Base-by-base conservation (phyloP, 2,888 invertebrate species). In the Mylabris sibirica region DNA sequence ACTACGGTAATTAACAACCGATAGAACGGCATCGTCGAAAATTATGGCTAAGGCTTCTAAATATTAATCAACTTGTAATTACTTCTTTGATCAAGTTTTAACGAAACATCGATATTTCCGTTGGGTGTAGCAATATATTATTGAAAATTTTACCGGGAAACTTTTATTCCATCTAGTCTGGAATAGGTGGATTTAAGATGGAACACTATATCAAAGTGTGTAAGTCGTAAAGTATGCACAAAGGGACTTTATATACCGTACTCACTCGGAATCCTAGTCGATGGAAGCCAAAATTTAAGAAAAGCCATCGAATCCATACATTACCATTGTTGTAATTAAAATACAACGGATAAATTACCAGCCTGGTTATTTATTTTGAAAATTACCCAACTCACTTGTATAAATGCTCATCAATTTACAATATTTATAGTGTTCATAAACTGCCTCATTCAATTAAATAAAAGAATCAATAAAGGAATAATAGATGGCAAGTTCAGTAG, bases 1-100 rank as follows among this genome's bases (percentile, higher is more conserved):
- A 12, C 3, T 5, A 26, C 5, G 14, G 6, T 57, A 11, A 6
- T n/a, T 12, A 24, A 12, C 12, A 57, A 24, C 22, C 11, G 53
- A 62, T 65, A 62, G 44, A n/a, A n/a, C n/a, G n/a, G n/a, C n/a
- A n/a, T n/a, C n/a, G n/a, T n/a, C n/a, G n/a, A n/a, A n/a, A n/a
- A n/a, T n/a, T n/a, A n/a, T n/a, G n/a, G n/a, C n/a, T n/a, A n/a
- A n/a, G n/a, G n/a, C 14, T 66, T 62, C 24, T 24, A 26, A 70
- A 67, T 65, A 70, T 70, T 64, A 67, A 70, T 65, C 64, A 66
- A 60, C 64, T 64, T 64, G 67, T 67, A 65, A 64, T 65, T 67
- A 57, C 60, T 67, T 68, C 67, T 70, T 68, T 67, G 70, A 63
- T 30, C 53, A 38, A 70, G 63, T 68, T 68, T 63, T 65, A 44